These are phyloP conservation scores for Andricus curvator DNA, from an alignment of 2,888 invertebrate species.

Conservation along the genomic window DNA sequence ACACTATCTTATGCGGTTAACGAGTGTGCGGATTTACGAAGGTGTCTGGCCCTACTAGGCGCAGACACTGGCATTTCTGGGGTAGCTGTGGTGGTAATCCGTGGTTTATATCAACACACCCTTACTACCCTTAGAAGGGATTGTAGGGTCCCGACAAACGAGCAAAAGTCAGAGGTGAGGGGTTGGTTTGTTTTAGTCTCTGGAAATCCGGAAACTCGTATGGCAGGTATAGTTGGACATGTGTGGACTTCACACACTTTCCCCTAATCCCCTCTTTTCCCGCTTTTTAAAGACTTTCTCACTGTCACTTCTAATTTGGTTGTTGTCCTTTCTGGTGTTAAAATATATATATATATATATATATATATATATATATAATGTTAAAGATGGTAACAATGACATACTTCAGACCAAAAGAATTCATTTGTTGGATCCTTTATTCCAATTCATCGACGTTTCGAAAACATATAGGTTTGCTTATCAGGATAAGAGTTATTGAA, in stretches of 20 bases:
- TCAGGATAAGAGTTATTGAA: too few species aligned
- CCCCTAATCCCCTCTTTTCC: too few species aligned
- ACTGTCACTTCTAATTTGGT: too few species aligned
- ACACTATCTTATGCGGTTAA: conserved; percentile 33
- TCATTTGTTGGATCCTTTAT: too few species aligned
- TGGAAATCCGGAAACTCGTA: conserved; percentile 26
- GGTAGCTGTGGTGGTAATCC: conserved; percentile 18
- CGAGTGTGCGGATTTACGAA: conserved; percentile 35
- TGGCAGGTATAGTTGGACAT: not conserved
- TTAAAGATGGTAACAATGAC: too few species aligned
- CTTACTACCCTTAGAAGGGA: not conserved
- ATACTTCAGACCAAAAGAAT: too few species aligned
- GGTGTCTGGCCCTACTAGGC: conserved; percentile 7
- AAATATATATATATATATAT: too few species aligned
- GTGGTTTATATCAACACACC: conserved; percentile 32
- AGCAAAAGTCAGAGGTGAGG: not conserved
- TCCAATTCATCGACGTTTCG: too few species aligned
- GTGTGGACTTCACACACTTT: not conserved
- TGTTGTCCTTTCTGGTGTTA: too few species aligned
- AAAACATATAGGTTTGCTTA: too few species aligned
- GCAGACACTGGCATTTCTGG: not conserved
- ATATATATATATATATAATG: too few species aligned
- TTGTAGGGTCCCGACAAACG: not conserved
- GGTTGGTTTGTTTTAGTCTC: not conserved
- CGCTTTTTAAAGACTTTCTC: too few species aligned